A percentile compares a stretch with the other conserved stretches of the same genome.
Conservation (phyloP, 2,113 vertebrate species). For the Brachionichthys hirsutus region DNA sequence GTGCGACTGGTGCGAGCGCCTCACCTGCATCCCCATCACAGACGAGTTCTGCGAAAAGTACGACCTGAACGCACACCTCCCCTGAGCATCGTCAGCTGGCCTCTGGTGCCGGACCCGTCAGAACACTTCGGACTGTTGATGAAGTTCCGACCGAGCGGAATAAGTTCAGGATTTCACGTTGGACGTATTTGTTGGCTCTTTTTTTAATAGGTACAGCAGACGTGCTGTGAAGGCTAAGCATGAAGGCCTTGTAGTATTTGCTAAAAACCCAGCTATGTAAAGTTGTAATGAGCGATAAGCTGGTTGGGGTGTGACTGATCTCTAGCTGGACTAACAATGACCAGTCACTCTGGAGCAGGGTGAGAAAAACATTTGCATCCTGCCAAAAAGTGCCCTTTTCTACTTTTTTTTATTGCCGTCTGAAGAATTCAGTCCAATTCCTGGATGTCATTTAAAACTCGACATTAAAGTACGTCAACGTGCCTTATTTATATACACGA, state of each 20-base stretch:
- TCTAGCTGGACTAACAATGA: slow-evolving; percentile 42
- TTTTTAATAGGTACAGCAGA: slow-evolving; percentile 2
- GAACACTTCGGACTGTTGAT: background rate
- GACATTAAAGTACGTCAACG: slow-evolving; percentile 48
- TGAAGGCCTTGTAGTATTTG: slow-evolving; percentile 15
- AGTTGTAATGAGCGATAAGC: no score
- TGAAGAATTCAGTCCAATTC: slow-evolving; percentile 30
- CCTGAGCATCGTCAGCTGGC: slow-evolving; percentile 70
- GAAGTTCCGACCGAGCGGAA: background rate
- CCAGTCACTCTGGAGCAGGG: slow-evolving; percentile 9
- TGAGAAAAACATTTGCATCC: background rate
- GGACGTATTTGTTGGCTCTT: background rate
- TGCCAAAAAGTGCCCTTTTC: slow-evolving; percentile 12
- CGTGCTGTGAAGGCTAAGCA: slow-evolving; percentile 3
- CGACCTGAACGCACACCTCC: slow-evolving; percentile 92
- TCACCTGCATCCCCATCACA: slow-evolving; percentile 97
- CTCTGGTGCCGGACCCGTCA: background rate
- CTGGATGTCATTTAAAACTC: slow-evolving; percentile 38
- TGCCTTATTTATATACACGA: slow-evolving; percentile 82
- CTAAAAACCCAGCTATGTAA: background rate
- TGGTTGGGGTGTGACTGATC: slow-evolving; percentile 30
- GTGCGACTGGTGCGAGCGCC: slow-evolving; percentile 96
- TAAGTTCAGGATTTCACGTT: background rate
- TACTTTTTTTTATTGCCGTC: slow-evolving; percentile 39
- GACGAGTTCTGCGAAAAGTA: slow-evolving; percentile 98